Conservation (phyloP, 2,888 invertebrate genomes). For the Antheraea yamamai region DNA sequence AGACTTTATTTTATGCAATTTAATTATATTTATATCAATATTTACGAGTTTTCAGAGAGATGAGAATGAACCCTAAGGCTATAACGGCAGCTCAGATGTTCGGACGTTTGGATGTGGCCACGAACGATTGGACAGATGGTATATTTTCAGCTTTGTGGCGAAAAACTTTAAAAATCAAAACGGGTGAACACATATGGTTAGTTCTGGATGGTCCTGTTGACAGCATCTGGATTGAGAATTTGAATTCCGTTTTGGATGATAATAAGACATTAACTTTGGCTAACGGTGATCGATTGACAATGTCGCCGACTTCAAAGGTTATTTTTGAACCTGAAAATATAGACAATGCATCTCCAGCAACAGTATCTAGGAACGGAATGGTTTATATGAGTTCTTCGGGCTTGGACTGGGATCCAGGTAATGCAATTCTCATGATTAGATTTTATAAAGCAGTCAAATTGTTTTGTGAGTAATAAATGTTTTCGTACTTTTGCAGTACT, state of each 20-base stretch:
- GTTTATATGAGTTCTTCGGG: conserved; percentile 99
- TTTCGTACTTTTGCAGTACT: conserved; percentile 78
- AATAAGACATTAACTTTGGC: conserved; percentile 97
- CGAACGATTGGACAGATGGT: conserved; percentile 99
- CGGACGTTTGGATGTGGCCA: conserved; percentile 96
- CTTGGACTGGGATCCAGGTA: conserved; percentile 93
- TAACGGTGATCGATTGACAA: conserved; percentile 96
- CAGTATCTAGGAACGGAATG: conserved; percentile 96
- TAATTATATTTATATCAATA: too few relatives aligned
- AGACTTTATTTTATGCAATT: too few relatives aligned
- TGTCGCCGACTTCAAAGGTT: conserved; percentile 97
- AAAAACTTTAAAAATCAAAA: conserved; percentile 94
- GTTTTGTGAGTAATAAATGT: neutral
- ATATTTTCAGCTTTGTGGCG: conserved; percentile 98
- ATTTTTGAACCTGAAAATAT: conserved; percentile 99
- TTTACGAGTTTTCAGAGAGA: conserved; percentile 84
- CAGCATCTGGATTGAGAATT: conserved; percentile 98
- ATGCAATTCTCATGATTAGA: neutral
- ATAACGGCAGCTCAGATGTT: conserved; percentile 99
- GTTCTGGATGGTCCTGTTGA: conserved; percentile 98
- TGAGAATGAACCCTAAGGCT: conserved; percentile 99
- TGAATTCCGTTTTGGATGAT: conserved; percentile 98
- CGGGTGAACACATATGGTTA: conserved; percentile 95
- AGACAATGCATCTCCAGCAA: conserved; percentile 98
- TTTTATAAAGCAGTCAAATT: neutral